Conservation (phyloP, 1,140 invertebrate species). For the Thaumetopoea pityocampa region DNA sequence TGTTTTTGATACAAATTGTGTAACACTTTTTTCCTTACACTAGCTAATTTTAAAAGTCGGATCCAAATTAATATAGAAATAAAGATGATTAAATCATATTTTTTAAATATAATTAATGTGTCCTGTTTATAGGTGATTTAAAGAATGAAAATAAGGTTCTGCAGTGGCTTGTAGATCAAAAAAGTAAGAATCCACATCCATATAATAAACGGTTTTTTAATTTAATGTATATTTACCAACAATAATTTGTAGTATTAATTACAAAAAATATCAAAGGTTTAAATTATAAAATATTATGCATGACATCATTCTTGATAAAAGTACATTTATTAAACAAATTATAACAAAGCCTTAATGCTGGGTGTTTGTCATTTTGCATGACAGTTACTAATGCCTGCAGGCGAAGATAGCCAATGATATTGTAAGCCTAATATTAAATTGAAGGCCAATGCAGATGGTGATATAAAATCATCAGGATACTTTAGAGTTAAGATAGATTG, state of each 20-base stretch:
- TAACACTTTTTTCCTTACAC: too few species aligned
- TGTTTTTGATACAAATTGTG: neutral
- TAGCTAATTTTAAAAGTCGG: too few species aligned
- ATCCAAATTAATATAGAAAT: too few species aligned
- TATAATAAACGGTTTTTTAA: constrained; percentile 55
- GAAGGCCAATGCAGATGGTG: constrained; percentile 71
- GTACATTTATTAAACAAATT: constrained; percentile 18
- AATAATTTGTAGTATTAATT: constrained; percentile 38
- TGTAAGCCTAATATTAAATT: constrained; percentile 63
- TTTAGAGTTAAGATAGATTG: constrained; percentile 17
- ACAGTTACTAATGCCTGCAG: constrained; percentile 78
- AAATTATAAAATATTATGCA: constrained; percentile 57
- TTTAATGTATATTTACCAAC: constrained; percentile 44
- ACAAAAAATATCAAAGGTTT: constrained; percentile 16
- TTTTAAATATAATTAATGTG: constrained; percentile 27
- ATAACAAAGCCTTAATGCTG: constrained; percentile 65
- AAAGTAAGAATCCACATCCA: constrained; percentile 87
- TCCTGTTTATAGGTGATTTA: constrained; percentile 91
- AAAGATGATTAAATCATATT: too few species aligned
- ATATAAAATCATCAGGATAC: constrained; percentile 51
- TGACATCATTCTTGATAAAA: constrained; percentile 66
- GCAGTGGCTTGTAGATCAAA: constrained; percentile 95
- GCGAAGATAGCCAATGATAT: constrained; percentile 72
- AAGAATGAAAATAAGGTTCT: constrained; percentile 96
- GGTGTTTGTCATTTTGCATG: constrained; percentile 76